Conservation (phyloP, 2,888 invertebrate species). For the Tetramorium bicarinatum region DNA sequence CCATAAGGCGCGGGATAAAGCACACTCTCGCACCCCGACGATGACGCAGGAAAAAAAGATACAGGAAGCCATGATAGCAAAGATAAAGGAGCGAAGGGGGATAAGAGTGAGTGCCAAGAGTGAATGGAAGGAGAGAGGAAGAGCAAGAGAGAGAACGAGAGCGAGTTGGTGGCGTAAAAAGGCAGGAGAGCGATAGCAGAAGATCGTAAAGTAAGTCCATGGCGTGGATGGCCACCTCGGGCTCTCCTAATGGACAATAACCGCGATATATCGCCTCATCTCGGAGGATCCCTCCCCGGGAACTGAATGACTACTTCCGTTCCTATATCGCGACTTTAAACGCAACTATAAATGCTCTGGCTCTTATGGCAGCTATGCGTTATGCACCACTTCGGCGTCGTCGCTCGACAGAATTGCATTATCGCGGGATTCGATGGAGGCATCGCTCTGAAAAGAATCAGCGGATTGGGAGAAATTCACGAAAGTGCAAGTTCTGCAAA, state of each 20-base stretch:
- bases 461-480: neutral
- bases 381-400: conserved; percentile 17
- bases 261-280: conserved; percentile 83
- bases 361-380: conserved; percentile 1
- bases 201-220: conserved; percentile 83
- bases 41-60: conserved; percentile 54
- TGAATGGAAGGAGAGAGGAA: neutral
- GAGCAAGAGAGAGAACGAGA: conserved; percentile 46
- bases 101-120: conserved; percentile 51
- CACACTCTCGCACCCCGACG: conserved; percentile 39
- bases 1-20: conserved; percentile 49
- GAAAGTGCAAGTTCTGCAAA: neutral
- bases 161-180: conserved; percentile 70
- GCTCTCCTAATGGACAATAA: conserved; percentile 84
- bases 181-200: conserved; percentile 69
- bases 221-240: conserved; percentile 82
- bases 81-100: conserved; percentile 52
- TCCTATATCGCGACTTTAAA: conserved; percentile 46
- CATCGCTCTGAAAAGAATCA: neutral
- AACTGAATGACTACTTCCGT: conserved; percentile 48
- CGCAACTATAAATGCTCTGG: conserved; percentile 23
- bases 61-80: conserved; percentile 53
- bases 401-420: conserved; percentile 4
- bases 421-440: neutral
- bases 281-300: conserved; percentile 54